Evolutionary conservation across 2,113 vertebrate species (phyloP).

Genomic region (Neotoma lepida): DNA sequence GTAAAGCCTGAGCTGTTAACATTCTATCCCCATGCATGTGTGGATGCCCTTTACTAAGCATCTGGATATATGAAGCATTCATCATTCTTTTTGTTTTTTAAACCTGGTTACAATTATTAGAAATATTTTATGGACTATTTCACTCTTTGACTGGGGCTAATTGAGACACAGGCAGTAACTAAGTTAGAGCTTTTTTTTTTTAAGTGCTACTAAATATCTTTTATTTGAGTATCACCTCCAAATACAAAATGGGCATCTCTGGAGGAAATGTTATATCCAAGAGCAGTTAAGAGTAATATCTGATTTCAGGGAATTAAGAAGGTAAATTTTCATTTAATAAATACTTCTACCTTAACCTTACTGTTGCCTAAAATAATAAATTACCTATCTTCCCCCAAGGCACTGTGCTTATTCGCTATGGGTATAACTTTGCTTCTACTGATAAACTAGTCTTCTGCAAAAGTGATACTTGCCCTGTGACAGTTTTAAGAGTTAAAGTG

Average conservation of each 20-base stretch:
- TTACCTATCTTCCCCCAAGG: not conserved
- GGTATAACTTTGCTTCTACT: not conserved
- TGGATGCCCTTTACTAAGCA: not conserved
- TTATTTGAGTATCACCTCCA: not conserved
- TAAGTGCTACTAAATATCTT: not conserved
- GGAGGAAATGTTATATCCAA: not conserved
- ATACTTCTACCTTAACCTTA: slow-evolving; percentile 14
- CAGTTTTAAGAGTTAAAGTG: slow-evolving; percentile 81
- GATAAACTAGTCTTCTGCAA: slow-evolving; percentile 76
- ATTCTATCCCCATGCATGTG: not conserved
- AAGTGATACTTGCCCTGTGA: slow-evolving; percentile 53
- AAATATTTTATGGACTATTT: not conserved
- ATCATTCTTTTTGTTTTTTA: not conserved
- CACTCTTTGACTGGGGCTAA: not conserved
- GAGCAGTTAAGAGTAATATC: not conserved
- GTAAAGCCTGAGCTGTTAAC: not conserved
- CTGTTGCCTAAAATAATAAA: not conserved
- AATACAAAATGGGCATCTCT: not conserved
- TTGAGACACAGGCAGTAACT: not conserved
- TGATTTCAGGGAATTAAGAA: not conserved
- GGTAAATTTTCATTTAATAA: not conserved
- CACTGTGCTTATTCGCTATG: not conserved
- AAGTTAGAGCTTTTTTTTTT: not conserved
- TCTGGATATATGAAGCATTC: not conserved
- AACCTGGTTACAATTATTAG: not conserved